A percentile compares a stretch with the other conserved stretches of the same genome.
Evolutionary conservation across 2,113 vertebrate species (phyloP).

Genomic region (Oplegnathus fasciatus): DNA sequence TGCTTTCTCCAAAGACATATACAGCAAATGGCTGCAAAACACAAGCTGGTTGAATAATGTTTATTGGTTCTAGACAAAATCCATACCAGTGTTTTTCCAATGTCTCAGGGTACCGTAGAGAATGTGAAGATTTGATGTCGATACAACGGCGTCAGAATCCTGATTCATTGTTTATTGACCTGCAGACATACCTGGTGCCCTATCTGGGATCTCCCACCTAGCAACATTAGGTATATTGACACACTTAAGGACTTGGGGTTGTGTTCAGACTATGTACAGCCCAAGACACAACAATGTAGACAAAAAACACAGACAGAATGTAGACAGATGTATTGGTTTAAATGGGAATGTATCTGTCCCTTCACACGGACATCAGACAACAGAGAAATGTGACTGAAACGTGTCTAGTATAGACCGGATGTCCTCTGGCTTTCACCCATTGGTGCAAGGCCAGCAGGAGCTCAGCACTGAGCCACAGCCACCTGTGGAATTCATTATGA

Average conservation of each 20-base stretch:
- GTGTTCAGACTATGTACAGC: not conserved
- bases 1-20: constrained; percentile 33
- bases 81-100: not conserved
- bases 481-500: not conserved
- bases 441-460: too few species aligned
- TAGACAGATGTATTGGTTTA: not conserved
- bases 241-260: not conserved
- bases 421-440: too few species aligned
- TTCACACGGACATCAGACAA: too few species aligned
- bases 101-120: not conserved
- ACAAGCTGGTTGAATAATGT: constrained; percentile 27
- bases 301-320: not conserved
- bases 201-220: not conserved
- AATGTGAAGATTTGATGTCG: not conserved
- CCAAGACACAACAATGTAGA: not conserved
- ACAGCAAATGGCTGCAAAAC: constrained; percentile 12
- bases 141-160: not conserved
- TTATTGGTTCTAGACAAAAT: constrained; percentile 28
- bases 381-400: too few species aligned
- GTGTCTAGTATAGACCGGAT: too few species aligned
- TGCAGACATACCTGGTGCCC: not conserved
- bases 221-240: not conserved
- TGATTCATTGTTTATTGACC: constrained; percentile 3
- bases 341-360: too few species aligned
- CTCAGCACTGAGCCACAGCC: not conserved